Conservation (phyloP, 2,888 invertebrate genomes). For the Mythimna vitellina region DNA sequence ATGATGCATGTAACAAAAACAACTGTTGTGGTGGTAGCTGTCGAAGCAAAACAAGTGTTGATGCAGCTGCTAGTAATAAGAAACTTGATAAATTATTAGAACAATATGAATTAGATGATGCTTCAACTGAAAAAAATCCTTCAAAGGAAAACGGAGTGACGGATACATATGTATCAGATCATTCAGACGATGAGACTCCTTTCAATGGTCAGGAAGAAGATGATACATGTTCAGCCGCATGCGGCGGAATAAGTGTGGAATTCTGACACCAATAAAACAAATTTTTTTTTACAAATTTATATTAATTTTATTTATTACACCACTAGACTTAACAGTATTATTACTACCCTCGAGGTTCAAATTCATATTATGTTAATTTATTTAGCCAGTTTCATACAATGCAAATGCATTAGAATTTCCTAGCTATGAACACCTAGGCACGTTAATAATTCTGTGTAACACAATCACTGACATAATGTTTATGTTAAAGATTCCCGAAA, state of each 20-base stretch:
- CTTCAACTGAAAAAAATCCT: slow-evolving; percentile 33
- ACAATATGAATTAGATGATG: slow-evolving; percentile 75
- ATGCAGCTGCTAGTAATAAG: slow-evolving; percentile 64
- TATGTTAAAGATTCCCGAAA: background rate
- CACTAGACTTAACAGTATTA: slow-evolving; percentile 59
- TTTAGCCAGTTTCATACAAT: slow-evolving; percentile 25
- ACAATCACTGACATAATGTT: slow-evolving; percentile 17
- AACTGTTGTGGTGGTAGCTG: slow-evolving; percentile 72
- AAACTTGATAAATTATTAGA: slow-evolving; percentile 77
- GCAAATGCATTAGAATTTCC: slow-evolving; percentile 8
- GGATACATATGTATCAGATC: slow-evolving; percentile 54
- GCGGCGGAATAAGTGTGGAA: slow-evolving; percentile 72
- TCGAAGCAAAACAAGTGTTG: slow-evolving; percentile 58
- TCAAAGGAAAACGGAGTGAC: slow-evolving; percentile 45
- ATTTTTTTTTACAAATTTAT: slow-evolving; percentile 48
- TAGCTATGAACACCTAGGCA: slow-evolving; percentile 18
- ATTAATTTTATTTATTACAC: slow-evolving; percentile 60
- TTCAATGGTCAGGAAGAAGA: slow-evolving; percentile 73
- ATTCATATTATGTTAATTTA: slow-evolving; percentile 33
- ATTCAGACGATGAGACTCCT: slow-evolving; percentile 69
- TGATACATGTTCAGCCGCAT: slow-evolving; percentile 79
- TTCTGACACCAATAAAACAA: slow-evolving; percentile 58
- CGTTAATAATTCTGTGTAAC: slow-evolving; percentile 17
- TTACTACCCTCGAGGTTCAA: slow-evolving; percentile 35
- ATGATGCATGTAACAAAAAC: slow-evolving; percentile 58